Evolutionary conservation across 1,140 invertebrate genomes (phyloP), one percentile per base, ranked within the genome.

Genomic region (Drosophila kurseongensis): DNA sequence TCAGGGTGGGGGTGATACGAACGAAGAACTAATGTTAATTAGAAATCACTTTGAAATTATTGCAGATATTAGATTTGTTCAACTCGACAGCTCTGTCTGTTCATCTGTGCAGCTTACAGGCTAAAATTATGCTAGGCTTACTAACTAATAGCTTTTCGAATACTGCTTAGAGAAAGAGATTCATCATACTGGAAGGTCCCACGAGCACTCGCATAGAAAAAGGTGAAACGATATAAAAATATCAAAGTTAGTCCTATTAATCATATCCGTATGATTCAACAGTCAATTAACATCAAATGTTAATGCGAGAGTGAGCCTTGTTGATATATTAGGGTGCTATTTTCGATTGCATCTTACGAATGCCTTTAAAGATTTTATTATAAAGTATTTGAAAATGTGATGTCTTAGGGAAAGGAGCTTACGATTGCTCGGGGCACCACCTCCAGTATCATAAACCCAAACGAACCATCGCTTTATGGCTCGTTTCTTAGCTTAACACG

Each of bases 131-230:
- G 54, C 78, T 90, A 85, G 18, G 61, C 86, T 92, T 92, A 92
- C 36, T 13, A 63, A 74, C 90, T 92, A 92, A 72, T 84, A 79
- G 91, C 91, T 91, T 91, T 92, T 92, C 91, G 91, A 92, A 92
- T 92, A 92, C 92, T 92, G 92, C 90, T 92, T 92, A 92, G 91
- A 92, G 90, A 92, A 91, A 92, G 90, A 86, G 91, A 83, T 89
- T 90, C 90, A 92, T 91, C 67, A 84, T 91, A 91, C 91, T 92
- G 91, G 75, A 71, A 48, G 72, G 68, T 38, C 36, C 38, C 59
- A 14, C 58, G 40, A 29, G 72, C 57, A 74, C 35, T 56, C 48
- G 51, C 50, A 41, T 16, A 40, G 50, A 40, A 42, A 16, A 29
- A 29, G 8, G 5, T n/a, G 27, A n/a, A 4, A 13, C 2, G 27